A percentile compares a stretch with the other conserved stretches of the same genome.
phyloP scores from a whole-genome alignment of 2,888 invertebrate genomes.

The Drosophila mettleri region DNA sequence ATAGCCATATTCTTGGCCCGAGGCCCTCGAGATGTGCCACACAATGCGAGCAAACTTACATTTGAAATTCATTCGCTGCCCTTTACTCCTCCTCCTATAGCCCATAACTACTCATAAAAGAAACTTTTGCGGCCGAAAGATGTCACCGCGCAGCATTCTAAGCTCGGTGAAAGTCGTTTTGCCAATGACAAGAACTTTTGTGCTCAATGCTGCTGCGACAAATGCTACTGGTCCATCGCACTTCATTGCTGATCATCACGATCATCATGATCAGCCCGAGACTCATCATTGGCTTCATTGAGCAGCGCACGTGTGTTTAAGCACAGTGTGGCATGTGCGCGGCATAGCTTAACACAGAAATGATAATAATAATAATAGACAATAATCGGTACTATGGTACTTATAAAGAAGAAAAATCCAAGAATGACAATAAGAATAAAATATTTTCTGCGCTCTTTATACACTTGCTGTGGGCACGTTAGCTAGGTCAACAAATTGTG shows the following conservation, averaged over 20 bases:
- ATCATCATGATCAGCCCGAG: constrained; percentile 24
- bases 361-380: constrained; percentile 69
- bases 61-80: constrained; percentile 51
- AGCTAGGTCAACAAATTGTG: not conserved
- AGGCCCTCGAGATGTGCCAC: constrained; percentile 3
- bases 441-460: constrained; percentile 23
- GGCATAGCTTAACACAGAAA: constrained; percentile 69
- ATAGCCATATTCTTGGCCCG: constrained; percentile 24
- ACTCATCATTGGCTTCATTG: constrained; percentile 8
- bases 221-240: constrained; percentile 37
- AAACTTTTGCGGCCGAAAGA: constrained; percentile 56
- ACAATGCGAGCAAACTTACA: constrained; percentile 20
- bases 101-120: constrained; percentile 55
- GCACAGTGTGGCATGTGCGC: constrained; percentile 66
- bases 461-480: constrained; percentile 4
- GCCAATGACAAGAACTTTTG: constrained; percentile 75
- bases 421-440: constrained; percentile 34
- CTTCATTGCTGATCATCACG: constrained; percentile 32
- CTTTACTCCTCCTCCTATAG: constrained; percentile 31
- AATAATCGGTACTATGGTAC: constrained; percentile 57
- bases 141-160: constrained; percentile 65
- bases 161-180: constrained; percentile 76
- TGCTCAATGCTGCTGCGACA: constrained; percentile 63
- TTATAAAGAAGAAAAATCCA: constrained; percentile 45
- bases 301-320: constrained; percentile 66